Evolutionary conservation across 2,113 vertebrate genomes (phyloP).

Genomic region (Brienomyrus brachyistius): DNA sequence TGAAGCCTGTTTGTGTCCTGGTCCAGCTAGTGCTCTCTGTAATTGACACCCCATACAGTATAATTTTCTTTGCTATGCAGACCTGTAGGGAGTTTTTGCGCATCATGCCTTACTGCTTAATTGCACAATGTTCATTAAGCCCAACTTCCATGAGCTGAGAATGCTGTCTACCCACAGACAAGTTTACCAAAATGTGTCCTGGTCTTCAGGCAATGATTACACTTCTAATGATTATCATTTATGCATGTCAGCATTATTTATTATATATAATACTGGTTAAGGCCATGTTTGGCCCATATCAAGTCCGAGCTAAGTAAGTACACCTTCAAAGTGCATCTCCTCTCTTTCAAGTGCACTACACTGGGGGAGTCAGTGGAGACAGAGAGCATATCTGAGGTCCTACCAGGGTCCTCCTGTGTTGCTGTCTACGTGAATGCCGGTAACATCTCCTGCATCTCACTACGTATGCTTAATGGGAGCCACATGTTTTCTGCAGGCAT

Average conservation of each 20-base stretch:
- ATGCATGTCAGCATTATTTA: background rate
- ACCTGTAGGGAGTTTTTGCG: background rate
- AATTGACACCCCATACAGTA: background rate
- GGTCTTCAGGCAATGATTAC: too few relatives aligned
- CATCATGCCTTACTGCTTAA: background rate
- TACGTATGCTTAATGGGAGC: background rate
- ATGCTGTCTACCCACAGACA: background rate
- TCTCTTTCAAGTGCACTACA: background rate
- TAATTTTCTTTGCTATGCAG: background rate
- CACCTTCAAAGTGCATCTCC: background rate
- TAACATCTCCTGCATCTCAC: background rate
- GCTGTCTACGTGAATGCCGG: background rate
- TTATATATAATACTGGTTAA: background rate
- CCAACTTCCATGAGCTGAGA: background rate
- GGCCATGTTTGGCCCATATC: background rate
- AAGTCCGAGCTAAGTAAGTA: background rate
- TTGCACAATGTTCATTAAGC: background rate
- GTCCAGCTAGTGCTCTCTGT: background rate
- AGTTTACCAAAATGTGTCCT: background rate
- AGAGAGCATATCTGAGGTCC: background rate
- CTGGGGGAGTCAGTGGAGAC: background rate
- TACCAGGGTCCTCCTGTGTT: background rate
- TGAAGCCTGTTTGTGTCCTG: background rate
- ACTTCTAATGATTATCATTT: background rate
- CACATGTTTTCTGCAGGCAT: background rate